A percentile compares a stretch with the other conserved stretches of the same genome.
Conservation (phyloP, 2,888 invertebrate genomes). For the Harpalus rufipes region DNA sequence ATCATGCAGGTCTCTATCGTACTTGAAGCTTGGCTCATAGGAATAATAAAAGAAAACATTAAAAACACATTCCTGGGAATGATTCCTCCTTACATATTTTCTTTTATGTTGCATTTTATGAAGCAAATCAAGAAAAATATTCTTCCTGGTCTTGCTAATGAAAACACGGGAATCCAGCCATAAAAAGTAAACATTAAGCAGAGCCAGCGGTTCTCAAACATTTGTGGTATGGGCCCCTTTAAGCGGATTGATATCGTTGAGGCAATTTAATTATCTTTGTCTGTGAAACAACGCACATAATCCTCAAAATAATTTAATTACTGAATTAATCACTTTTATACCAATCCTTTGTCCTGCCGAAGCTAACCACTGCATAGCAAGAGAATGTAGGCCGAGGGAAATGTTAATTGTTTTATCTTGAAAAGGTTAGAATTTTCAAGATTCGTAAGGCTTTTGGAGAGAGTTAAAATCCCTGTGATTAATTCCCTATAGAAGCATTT, state of each 20-base stretch:
- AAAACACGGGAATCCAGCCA: neutral
- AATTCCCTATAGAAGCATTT: no score
- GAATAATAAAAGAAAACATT: conserved; percentile 14
- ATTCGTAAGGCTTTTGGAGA: neutral
- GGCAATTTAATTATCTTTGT: conserved; percentile 50
- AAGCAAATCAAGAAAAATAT: conserved; percentile 25
- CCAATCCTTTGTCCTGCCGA: conserved; percentile 20
- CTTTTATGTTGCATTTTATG: conserved; percentile 16
- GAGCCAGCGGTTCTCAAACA: neutral
- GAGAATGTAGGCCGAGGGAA: neutral
- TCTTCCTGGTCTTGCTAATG: conserved; percentile 10
- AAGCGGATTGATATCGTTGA: conserved; percentile 36
- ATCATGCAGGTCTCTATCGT: neutral
- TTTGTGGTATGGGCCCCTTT: neutral
- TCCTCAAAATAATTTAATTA: conserved; percentile 52
- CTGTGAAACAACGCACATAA: conserved; percentile 52
- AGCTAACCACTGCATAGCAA: neutral
- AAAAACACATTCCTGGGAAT: conserved; percentile 16
- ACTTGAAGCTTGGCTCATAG: neutral
- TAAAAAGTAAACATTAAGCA: conserved; percentile 33
- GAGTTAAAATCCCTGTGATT: neutral
- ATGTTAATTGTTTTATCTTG: neutral
- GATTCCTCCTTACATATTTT: conserved; percentile 27
- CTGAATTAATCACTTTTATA: conserved; percentile 47
- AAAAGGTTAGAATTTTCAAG: neutral